These are phyloP conservation scores for Apis cerana DNA, from an alignment of 1,140 invertebrate genomes.

Conservation along the genomic window DNA sequence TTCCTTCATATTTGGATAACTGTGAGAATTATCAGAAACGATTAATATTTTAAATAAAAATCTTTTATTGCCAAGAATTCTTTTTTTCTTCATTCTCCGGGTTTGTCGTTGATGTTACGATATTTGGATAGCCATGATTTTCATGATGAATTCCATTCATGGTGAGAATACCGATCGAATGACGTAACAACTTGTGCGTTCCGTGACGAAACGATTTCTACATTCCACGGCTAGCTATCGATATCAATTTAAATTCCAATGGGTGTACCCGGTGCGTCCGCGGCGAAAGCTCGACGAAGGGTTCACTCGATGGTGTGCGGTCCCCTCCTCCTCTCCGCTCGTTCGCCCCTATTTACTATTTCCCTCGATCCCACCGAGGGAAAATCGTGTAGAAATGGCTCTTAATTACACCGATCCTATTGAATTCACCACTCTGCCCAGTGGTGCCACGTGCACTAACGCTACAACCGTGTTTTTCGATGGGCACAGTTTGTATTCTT, in stretches of 20 bases:
- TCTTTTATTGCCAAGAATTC: no score
- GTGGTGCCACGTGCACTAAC: constrained; percentile 70
- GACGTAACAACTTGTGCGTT: constrained; percentile 46
- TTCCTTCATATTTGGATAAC: no score
- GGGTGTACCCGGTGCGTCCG: constrained; percentile 35
- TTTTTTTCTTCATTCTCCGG: no score
- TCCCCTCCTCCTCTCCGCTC: constrained; percentile 38
- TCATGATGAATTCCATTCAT: neutral
- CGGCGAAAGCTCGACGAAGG: constrained; percentile 46
- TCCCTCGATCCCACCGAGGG: constrained; percentile 64
- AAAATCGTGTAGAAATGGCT: constrained; percentile 81
- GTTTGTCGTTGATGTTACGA: no score
- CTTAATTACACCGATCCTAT: constrained; percentile 82
- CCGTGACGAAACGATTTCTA: constrained; percentile 62
- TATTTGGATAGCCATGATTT: neutral
- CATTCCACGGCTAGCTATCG: constrained; percentile 59
- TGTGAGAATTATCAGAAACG: no score
- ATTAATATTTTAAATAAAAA: neutral
- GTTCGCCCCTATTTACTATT: constrained; percentile 75
- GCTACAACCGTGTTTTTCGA: constrained; percentile 70
- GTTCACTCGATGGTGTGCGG: constrained; percentile 31
- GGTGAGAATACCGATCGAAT: neutral
- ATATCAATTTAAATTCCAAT: constrained; percentile 74
- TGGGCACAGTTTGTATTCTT: constrained; percentile 23
- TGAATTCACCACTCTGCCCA: constrained; percentile 73